These are phyloP conservation scores for Scolanthus callimorphus DNA, from an alignment of 92 coral and sea anemone species.

Conservation along the genomic window DNA sequence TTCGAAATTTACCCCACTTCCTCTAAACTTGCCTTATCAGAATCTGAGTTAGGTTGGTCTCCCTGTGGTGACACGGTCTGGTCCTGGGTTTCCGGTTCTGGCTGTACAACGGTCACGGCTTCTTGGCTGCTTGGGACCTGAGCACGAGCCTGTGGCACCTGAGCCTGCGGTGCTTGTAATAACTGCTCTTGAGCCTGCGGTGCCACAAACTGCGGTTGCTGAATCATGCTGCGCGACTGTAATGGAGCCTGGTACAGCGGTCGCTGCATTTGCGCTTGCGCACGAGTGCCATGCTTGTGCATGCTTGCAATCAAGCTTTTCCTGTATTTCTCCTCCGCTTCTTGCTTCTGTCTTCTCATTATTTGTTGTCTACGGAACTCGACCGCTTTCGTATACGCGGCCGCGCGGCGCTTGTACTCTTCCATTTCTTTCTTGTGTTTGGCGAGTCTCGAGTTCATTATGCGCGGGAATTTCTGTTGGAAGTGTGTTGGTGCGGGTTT, in stretches of 20 bases:
- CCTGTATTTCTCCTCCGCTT: neutral
- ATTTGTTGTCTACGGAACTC: neutral
- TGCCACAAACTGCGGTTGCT: neutral
- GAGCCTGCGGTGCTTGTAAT: neutral
- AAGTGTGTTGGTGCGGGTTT: constrained; percentile 3
- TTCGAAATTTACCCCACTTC: no score
- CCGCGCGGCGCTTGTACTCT: constrained; percentile 2
- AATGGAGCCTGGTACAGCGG: neutral
- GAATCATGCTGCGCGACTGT: neutral
- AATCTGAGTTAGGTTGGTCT: neutral
- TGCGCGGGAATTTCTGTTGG: constrained; percentile 22
- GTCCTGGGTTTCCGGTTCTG: neutral
- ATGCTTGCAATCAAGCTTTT: constrained; percentile 3
- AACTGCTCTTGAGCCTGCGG: neutral
- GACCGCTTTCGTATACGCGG: constrained; percentile 7
- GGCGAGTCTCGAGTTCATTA: neutral
- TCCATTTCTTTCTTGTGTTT: neutral
- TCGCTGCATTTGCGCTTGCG: constrained; percentile 4
- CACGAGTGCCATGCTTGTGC: constrained; percentile 3
- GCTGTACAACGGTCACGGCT: neutral
- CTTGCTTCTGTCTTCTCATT: neutral
- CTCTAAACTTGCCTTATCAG: no score
- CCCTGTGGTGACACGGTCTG: neutral
- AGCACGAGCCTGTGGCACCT: neutral
- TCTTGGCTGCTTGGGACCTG: no score